phyloP scores from a whole-genome alignment of 2,888 invertebrate species.

The Himalopsyche tibetana region DNA sequence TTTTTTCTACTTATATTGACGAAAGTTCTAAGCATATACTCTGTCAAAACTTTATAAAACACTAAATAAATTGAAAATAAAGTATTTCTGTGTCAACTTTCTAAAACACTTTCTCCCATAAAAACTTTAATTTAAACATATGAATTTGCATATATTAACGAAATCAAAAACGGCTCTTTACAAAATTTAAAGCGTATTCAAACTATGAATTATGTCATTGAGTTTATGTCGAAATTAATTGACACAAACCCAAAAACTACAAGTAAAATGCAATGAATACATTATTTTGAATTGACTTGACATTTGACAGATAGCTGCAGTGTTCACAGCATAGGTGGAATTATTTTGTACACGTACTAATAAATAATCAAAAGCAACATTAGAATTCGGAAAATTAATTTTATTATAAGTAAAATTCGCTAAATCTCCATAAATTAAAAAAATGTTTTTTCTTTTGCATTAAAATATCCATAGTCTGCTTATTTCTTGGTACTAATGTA shows the following conservation, averaged over 20 bases:
- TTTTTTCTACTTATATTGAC: slow-evolving; percentile 59
- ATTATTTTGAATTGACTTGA: slow-evolving; percentile 12
- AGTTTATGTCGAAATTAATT: not conserved
- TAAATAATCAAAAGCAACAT: too few relatives aligned
- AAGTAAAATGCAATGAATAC: not conserved
- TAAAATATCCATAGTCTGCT: too few relatives aligned
- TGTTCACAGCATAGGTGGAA: too few relatives aligned
- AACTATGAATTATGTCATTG: not conserved
- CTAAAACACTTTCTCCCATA: not conserved
- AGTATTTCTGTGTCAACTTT: slow-evolving; percentile 11
- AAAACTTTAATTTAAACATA: not conserved
- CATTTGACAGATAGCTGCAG: not conserved
- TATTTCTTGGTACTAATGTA: too few relatives aligned
- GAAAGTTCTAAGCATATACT: not conserved
- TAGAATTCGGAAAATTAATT: too few relatives aligned
- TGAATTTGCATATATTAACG: too few relatives aligned
- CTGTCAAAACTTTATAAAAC: not conserved
- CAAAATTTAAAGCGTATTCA: too few relatives aligned
- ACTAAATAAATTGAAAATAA: not conserved
- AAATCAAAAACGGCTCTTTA: too few relatives aligned
- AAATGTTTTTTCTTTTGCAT: too few relatives aligned
- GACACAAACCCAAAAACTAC: not conserved
- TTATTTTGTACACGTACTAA: too few relatives aligned
- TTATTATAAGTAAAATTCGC: too few relatives aligned
- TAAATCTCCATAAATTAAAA: too few relatives aligned